Conservation (phyloP, 2,797 vertebrate genomes). For the Diceros bicornis region DNA sequence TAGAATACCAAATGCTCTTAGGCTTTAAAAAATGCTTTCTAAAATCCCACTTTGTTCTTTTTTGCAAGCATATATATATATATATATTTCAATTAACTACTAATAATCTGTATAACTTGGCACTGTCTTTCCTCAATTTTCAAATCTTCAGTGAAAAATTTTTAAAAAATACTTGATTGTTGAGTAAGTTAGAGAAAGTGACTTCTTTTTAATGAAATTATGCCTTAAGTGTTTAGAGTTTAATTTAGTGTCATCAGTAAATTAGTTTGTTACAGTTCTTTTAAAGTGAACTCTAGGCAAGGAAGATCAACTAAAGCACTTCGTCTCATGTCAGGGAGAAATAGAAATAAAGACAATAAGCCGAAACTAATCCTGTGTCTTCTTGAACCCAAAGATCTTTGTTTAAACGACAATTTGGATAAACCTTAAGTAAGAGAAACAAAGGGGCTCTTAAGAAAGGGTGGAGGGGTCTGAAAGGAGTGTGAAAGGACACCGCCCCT, state of each 20-base stretch:
- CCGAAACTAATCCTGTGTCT: background rate
- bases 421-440: constrained; percentile 36
- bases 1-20: background rate
- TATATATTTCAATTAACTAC: constrained; percentile 14
- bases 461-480: background rate
- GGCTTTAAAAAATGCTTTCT: background rate
- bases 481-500: background rate
- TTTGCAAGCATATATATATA: background rate
- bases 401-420: constrained; percentile 53
- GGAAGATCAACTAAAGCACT: background rate
- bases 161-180: background rate
- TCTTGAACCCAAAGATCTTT: constrained; percentile 48
- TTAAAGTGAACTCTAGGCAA: background rate
- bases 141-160: background rate
- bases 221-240: constrained; percentile 10
- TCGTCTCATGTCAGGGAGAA: background rate
- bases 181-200: background rate
- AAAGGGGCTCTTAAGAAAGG: constrained; percentile 13
- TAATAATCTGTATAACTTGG: background rate
- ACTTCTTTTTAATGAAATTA: background rate
- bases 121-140: background rate
- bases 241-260: background rate
- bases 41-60: background rate
- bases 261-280: background rate
- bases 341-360: background rate